Evolutionary conservation across 2,113 vertebrate species (phyloP).

Genomic region (Anguilla japonica): DNA sequence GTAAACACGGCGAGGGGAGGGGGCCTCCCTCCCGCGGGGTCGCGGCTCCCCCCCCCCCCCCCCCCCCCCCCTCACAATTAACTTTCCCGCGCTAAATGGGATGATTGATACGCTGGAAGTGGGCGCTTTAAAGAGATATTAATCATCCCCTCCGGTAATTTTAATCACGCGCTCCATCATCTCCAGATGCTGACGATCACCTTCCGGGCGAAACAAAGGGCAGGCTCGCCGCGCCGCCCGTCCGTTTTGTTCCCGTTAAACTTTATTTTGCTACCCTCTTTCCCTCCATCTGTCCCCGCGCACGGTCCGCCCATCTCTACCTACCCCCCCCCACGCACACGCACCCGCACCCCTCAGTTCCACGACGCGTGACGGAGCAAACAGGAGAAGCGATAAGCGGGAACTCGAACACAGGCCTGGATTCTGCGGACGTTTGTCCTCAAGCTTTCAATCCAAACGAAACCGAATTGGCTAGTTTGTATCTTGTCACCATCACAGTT

Average conservation of each 20-base stretch:
- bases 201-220: slow-evolving; percentile 98
- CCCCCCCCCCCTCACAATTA: slow-evolving; percentile 91
- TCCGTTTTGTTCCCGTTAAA: slow-evolving; percentile 89
- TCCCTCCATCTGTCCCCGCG: slow-evolving; percentile 69
- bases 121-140: slow-evolving; percentile 99
- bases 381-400: slow-evolving; percentile 72
- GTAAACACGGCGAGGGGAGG: slow-evolving; percentile 97
- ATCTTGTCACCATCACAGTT: neutral
- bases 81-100: slow-evolving; percentile 97
- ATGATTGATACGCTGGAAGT: slow-evolving; percentile 99
- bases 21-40: slow-evolving; percentile 93
- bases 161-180: slow-evolving; percentile 98
- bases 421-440: slow-evolving; percentile 36
- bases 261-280: slow-evolving; percentile 75
- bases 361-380: slow-evolving; percentile 71
- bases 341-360: slow-evolving; percentile 62
- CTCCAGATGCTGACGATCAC: slow-evolving; percentile 97
- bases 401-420: slow-evolving; percentile 55
- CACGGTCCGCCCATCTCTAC: too few species aligned
- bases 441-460: slow-evolving; percentile 26
- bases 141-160: slow-evolving; percentile 99
- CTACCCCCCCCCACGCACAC: neutral
- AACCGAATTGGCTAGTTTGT: neutral
- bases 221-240: slow-evolving; percentile 79
- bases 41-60: slow-evolving; percentile 90